Conservation (phyloP, 2,888 invertebrate species). For the Phaonia tiefii region DNA sequence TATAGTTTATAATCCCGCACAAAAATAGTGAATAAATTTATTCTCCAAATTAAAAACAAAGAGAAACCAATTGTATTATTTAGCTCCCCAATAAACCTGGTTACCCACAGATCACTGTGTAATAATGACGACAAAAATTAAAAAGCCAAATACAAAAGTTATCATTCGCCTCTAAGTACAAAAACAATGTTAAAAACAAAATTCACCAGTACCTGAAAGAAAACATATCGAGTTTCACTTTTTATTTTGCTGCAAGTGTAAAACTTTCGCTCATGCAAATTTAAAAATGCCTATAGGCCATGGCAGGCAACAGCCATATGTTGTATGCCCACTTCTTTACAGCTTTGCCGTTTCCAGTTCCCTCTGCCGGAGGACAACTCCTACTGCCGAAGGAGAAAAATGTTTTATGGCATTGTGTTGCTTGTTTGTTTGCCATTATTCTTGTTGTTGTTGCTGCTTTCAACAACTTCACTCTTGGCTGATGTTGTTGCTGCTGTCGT, state of each 20-base stretch:
- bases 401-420: constrained; percentile 5
- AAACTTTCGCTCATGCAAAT: constrained; percentile 11
- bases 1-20: too few species aligned
- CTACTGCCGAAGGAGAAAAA: neutral
- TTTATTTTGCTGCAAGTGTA: neutral
- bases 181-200: neutral
- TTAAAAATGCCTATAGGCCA: constrained; percentile 1
- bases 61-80: too few species aligned
- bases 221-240: neutral
- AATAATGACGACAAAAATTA: neutral
- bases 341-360: neutral
- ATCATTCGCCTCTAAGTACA: neutral
- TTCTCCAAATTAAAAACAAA: too few species aligned
- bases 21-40: too few species aligned
- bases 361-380: too few species aligned
- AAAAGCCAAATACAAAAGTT: neutral
- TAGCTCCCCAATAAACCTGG: too few species aligned
- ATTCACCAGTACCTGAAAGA: neutral
- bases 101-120: too few species aligned
- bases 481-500: neutral
- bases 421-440: neutral
- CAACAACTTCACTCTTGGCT: neutral
- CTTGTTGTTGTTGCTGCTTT: neutral
- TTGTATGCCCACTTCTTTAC: neutral
- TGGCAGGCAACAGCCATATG: neutral